Base-by-base conservation (phyloP, 2,888 invertebrate genomes). In the Tridacna crocea region DNA sequence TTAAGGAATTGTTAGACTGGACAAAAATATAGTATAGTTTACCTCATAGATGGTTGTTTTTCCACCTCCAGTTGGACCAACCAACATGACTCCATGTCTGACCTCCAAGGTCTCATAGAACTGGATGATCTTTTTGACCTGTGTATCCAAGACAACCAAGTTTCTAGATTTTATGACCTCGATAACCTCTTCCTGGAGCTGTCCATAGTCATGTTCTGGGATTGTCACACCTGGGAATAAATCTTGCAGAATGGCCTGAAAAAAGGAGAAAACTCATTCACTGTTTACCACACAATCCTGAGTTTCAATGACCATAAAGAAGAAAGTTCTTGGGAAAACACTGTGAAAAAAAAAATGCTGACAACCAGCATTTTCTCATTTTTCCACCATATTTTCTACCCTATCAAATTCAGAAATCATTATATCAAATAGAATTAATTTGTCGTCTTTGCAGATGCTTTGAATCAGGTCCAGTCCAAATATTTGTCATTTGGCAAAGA, bases 31-130 rank as follows among this genome's bases (percentile, higher is more conserved):
- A 36, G 36, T 36, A 4, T 4, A 19, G 90, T 95, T 94, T 94
- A 97, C 97, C 89, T 96, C 95, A 75, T 98, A 95, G 13, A 97
- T 96, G 0, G 97, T 96, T 0, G 97, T 96, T 94, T 98, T 98
- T 6, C 98, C 98, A 3, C 97, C 97, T 0, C 98, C 98, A 0
- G 98, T 97, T 0, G 98, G 98, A 0, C 98, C 98, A 0, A 98
- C 98, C 84, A 98, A 94, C 98, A 98, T 98, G 0, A 98, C 98
- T 3, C 98, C 98, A 96, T 98, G 98, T 24, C 98, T 96, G 4
- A 98, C 98, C 87, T 97, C 96, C 97, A 98, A 97, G 0, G 98
- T 98, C 94, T 98, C 98, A 92, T 97, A 97, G 15, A 98, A 95
- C 93, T 98, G 98, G 84, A 98, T 97, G 24, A 97, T 96, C 95